A percentile compares a stretch with the other conserved stretches of the same genome.
phyloP scores from a whole-genome alignment of 1,140 invertebrate species.

The Lepidotrigona ventralis region DNA sequence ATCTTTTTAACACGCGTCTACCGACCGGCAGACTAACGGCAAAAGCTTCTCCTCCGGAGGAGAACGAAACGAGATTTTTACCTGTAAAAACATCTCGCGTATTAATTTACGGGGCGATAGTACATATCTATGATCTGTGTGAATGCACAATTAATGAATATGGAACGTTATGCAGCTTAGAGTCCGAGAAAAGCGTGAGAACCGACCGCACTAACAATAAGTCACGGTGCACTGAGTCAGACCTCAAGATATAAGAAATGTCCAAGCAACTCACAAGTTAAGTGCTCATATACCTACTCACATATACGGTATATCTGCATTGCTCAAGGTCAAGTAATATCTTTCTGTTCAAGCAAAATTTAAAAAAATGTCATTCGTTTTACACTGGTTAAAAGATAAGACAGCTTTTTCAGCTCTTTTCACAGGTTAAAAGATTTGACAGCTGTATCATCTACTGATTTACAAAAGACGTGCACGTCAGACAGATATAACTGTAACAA shows the following conservation, averaged over 20 bases:
- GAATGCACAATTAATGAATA: conserved; percentile 20
- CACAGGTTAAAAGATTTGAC: not conserved
- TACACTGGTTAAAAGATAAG: not conserved
- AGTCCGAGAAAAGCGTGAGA: conserved; percentile 59
- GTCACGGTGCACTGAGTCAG: conserved; percentile 57
- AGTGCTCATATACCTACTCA: not conserved
- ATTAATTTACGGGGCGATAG: not conserved
- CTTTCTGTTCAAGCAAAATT: no score
- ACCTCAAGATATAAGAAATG: conserved; percentile 41
- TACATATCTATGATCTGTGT: not conserved
- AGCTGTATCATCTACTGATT: not conserved
- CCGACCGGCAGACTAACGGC: conserved; percentile 12
- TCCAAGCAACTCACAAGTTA: not conserved
- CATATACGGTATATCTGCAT: not conserved
- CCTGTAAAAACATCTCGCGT: not conserved
- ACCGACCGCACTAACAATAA: conserved; percentile 16
- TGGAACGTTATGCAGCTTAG: not conserved
- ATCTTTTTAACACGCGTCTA: conserved; percentile 7
- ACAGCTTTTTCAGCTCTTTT: no score
- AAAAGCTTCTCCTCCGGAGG: not conserved
- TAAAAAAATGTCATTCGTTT: not conserved
- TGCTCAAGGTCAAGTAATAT: conserved; percentile 10
- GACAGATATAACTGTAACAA: not conserved
- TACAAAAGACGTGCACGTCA: conserved; percentile 9
- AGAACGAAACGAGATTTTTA: not conserved